Evolutionary conservation across 2,113 vertebrate genomes (phyloP), one percentile per base, ranked within the genome.

Genomic region (Antechinus flavipes): DNA sequence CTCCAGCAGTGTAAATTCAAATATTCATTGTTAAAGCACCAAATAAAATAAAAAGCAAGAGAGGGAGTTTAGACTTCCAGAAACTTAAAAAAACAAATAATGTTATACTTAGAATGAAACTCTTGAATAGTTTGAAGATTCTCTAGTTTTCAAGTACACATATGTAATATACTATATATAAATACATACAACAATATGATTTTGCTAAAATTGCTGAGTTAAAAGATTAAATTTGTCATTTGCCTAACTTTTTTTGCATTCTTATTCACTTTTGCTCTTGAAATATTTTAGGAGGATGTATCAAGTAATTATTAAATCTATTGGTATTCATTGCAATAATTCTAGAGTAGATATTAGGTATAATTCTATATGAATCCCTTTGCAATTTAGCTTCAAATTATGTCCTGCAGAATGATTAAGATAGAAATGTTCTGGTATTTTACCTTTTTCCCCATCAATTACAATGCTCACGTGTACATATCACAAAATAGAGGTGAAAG

Each of bases 381-480:
- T 96, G 52, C 30, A 56, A 50, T 42, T 95, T 94, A 92, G 58
- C 4, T 96, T 97, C 56, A 96, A 96, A 96, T 95, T n/a, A 53
- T 91, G 46, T 76, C 97, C 50, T 91, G 96, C 94, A 96, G 30
- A 92, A 92, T 93, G 2, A 92, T 94, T 94, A 96, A 56, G 42
- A 91, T 47, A 96, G n/a, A 95, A 96, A 93, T 90, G 6, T 11
- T 58, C 25, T 89, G 14, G n/a, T 92, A 91, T 95, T 96, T 97
- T 55, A 94, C 23, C 26, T 91, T 25, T 22, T 22, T 91, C 90
- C 42, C 27, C 16, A n/a, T 92, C 5, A 93, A 24, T 94, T 94
- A 93, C 30, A 52, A 11, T 68, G 0, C 27, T 96, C 91, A 84
- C 53, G 50, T 94, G 8, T 76, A 11, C 10, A 92, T 27, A 30